Evolutionary conservation across 2,113 vertebrate species (phyloP), one percentile per base, ranked within the genome.

Genomic region (Sceloporus undulatus): DNA sequence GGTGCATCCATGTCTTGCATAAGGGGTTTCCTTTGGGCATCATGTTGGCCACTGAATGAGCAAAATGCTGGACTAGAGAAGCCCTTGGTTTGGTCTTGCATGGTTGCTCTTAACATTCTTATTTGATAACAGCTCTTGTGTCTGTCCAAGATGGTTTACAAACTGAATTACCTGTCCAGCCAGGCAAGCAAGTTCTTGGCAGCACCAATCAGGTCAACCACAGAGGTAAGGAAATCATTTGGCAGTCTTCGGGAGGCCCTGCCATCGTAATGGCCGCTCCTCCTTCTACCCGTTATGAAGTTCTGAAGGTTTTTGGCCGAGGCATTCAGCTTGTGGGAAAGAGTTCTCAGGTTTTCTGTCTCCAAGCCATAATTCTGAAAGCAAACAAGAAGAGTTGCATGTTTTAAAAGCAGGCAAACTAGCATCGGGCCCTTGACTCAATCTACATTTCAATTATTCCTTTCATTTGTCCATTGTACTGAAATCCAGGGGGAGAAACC

Each of bases 221-320:
- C 97, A 42, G 98, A 98, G 94, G 97, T 98, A 91, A 98, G 97
- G 86, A 99, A 98, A 90, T 98, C 98, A 83, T 97, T 97, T 91
- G 98, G 98, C 91, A 98, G 95, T 56, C 98, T 96, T 82, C 98
- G 94, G 85, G 98, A 98, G 80, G 98, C 97, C 66, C 97, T 96
- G 90, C 97, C 98, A 19, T 98, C 98, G 8, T 98, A 98, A 77
- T 98, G 98, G 79, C 97, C 98, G 0, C 98, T 97, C 95, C 98
- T 97, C 95, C 98, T 97, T 91, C 98, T 95, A 82, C 98, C 97
- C 40, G 98, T 96, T 92, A 98, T 98, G 85, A 98, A 98, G 94
- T 98, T 98, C 95, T 98, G 98, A 42, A 98, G 98, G 93, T 98
- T 98, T 96, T 98, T 98, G 79, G 98, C 98, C 0, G 98, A 98